Evolutionary conservation across 2,888 invertebrate species (phyloP).

Genomic region (Cyaniris semiargus): DNA sequence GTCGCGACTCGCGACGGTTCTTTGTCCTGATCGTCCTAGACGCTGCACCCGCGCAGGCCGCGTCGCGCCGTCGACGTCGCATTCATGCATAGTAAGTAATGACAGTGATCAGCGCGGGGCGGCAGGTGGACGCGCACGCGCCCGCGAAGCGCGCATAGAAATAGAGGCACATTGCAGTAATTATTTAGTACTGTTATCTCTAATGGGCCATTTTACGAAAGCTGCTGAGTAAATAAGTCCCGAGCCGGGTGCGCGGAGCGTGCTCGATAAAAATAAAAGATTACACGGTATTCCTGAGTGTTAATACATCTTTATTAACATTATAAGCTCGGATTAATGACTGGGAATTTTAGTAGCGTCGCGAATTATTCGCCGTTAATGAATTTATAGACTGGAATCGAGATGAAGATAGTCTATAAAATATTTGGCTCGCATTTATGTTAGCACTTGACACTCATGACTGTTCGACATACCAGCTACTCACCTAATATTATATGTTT

Average conservation of each 20-base stretch:
- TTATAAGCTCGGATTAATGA: conserved; percentile 30
- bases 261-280: conserved; percentile 26
- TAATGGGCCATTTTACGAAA: conserved; percentile 79
- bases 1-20: conserved; percentile 63
- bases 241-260: conserved; percentile 61
- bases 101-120: conserved; percentile 65
- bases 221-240: conserved; percentile 79
- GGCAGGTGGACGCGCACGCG: conserved; percentile 76
- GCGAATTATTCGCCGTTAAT: background rate
- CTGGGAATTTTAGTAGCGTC: background rate
- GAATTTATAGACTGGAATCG: conserved; percentile 9
- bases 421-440: background rate
- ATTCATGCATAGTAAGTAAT: conserved; percentile 81
- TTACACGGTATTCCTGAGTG: conserved; percentile 44
- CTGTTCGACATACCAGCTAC: background rate
- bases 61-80: conserved; percentile 54
- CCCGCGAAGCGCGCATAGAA: conserved; percentile 63
- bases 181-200: conserved; percentile 80
- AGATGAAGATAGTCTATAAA: conserved; percentile 20
- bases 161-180: conserved; percentile 81
- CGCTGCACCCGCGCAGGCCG: conserved; percentile 38
- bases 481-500: too few relatives aligned
- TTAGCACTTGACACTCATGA: background rate
- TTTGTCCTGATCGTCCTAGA: conserved; percentile 76
- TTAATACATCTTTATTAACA: conserved; percentile 39